These are phyloP conservation scores for Dasysyrphus tricinctus DNA, from an alignment of 2,888 invertebrate genomes.

Conservation along the genomic window DNA sequence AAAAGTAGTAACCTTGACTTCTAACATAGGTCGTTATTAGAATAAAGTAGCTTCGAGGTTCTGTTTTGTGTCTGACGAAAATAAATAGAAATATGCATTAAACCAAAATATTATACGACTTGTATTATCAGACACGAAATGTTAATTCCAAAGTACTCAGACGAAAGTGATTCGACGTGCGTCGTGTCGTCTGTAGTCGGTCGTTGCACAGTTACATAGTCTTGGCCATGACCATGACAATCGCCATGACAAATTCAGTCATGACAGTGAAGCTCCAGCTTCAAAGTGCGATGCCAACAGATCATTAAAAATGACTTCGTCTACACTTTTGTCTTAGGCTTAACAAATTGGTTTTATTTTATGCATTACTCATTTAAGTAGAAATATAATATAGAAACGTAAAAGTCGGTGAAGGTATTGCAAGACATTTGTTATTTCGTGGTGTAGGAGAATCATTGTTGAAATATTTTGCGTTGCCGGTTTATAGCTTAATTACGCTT, in stretches of 20 bases:
- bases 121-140: constrained; percentile 36
- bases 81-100: constrained; percentile 10
- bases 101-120: constrained; percentile 30
- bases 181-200: background rate
- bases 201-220: background rate
- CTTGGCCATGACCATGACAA: constrained; percentile 10
- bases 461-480: background rate
- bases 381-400: background rate
- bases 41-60: background rate
- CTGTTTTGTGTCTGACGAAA: constrained; percentile 4
- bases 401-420: background rate
- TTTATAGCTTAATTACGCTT: too few species aligned
- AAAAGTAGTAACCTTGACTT: constrained; percentile 20
- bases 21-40: background rate
- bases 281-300: constrained; percentile 5
- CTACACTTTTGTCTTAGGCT: constrained; percentile 3
- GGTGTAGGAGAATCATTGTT: background rate
- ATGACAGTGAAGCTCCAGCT: background rate
- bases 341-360: constrained; percentile 14
- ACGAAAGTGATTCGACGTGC: constrained; percentile 30
- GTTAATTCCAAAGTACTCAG: constrained; percentile 26
- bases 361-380: background rate
- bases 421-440: background rate
- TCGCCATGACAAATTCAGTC: background rate
- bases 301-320: constrained; percentile 33